These are phyloP conservation scores for Xylota sylvarum DNA, from an alignment of 2,888 invertebrate species.

Conservation along the genomic window DNA sequence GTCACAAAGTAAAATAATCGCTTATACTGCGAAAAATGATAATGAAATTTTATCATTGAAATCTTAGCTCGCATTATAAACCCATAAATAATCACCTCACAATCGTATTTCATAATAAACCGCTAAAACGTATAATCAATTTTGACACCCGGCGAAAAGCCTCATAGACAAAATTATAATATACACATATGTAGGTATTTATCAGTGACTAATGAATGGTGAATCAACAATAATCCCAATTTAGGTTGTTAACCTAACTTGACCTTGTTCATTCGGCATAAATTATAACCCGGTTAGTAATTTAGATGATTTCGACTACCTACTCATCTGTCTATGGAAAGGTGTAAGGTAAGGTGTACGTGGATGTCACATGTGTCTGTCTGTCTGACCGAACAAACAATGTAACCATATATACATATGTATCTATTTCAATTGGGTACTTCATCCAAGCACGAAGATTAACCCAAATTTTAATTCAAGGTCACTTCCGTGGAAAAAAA, in stretches of 20 bases:
- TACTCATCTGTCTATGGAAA: background rate
- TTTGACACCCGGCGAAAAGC: constrained; percentile 13
- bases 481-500: constrained; percentile 47
- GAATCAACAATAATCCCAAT: constrained; percentile 39
- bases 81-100: constrained; percentile 9
- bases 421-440: background rate
- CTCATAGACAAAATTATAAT: background rate
- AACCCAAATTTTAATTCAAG: constrained; percentile 35
- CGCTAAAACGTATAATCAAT: constrained; percentile 15
- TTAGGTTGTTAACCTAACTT: constrained; percentile 30
- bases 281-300: constrained; percentile 41
- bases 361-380: constrained; percentile 17
- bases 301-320: background rate
- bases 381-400: background rate
- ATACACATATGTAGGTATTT: background rate
- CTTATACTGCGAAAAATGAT: background rate
- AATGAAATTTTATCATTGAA: constrained; percentile 19
- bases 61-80: constrained; percentile 13
- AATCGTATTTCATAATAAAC: constrained; percentile 14
- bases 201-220: constrained; percentile 24
- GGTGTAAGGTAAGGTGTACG: constrained; percentile 22
- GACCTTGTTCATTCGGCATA: constrained; percentile 24
- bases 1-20: too few species aligned
- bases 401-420: background rate
- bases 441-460: background rate